Conservation (phyloP, 1,140 invertebrate genomes). For the Zaprionus nigranus region DNA sequence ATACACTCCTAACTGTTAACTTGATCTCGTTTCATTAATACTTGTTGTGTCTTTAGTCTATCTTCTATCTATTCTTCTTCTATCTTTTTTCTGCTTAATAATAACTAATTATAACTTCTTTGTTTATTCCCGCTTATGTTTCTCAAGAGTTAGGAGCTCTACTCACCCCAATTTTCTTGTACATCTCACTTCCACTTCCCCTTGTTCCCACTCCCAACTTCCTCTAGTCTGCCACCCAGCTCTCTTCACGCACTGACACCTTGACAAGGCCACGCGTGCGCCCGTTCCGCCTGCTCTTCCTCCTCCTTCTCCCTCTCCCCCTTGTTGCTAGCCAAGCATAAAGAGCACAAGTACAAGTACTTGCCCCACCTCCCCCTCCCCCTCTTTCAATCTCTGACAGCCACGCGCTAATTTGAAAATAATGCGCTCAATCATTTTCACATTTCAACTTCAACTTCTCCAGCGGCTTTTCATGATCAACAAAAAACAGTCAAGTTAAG, state of each 20-base stretch:
- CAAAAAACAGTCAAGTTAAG: constrained; percentile 28
- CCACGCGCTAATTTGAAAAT: constrained; percentile 82
- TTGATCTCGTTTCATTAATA: too few relatives aligned
- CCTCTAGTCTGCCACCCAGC: not conserved
- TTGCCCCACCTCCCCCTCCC: not conserved
- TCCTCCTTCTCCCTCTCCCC: not conserved
- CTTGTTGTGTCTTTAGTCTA: too few relatives aligned
- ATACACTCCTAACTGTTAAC: too few relatives aligned
- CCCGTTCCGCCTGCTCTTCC: constrained; percentile 6
- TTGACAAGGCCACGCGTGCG: constrained; percentile 45
- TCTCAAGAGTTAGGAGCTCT: not conserved
- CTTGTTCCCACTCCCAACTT: not conserved
- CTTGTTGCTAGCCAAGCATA: constrained; percentile 35
- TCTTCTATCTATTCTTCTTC: too few relatives aligned
- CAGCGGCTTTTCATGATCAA: constrained; percentile 40
- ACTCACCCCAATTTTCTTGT: not conserved
- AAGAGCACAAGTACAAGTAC: constrained; percentile 31
- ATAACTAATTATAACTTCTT: too few relatives aligned
- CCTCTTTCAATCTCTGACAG: constrained; percentile 24
- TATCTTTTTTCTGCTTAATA: too few relatives aligned
- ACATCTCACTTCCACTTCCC: too few relatives aligned
- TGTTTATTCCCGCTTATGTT: too few relatives aligned
- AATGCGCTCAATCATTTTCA: constrained; percentile 80
- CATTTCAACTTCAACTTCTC: constrained; percentile 48
- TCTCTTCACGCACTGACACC: constrained; percentile 17